Evolutionary conservation across 2,888 invertebrate genomes (phyloP).

Genomic region (Oeneis ivallda): DNA sequence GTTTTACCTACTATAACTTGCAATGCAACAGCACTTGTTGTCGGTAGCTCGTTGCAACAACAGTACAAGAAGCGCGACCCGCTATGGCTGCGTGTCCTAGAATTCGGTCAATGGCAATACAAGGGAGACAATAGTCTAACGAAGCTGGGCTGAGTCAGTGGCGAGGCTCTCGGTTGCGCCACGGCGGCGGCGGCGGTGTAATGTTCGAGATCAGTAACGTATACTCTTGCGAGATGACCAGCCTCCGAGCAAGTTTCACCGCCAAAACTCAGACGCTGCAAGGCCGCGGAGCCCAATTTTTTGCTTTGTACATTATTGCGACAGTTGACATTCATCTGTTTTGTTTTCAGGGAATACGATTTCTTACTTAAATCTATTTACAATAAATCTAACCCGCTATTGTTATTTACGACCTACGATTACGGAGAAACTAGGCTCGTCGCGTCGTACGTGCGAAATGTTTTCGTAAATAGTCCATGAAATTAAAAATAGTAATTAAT

Average conservation of each 20-base stretch:
- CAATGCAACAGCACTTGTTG: neutral
- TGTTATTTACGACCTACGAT: too few relatives aligned
- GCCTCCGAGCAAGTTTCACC: conserved; percentile 35
- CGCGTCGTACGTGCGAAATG: too few relatives aligned
- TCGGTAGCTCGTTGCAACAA: neutral
- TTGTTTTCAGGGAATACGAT: neutral
- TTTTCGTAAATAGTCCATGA: too few relatives aligned
- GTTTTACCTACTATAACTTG: too few relatives aligned
- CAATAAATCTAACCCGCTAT: too few relatives aligned
- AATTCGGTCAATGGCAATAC: conserved; percentile 31
- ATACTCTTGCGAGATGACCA: conserved; percentile 28
- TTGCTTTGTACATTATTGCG: neutral
- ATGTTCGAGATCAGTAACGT: conserved; percentile 16
- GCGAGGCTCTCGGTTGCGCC: conserved; percentile 22
- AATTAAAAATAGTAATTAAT: too few relatives aligned
- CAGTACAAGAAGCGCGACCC: neutral
- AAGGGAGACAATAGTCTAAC: conserved; percentile 30
- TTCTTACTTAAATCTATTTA: too few relatives aligned
- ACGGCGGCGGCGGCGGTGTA: conserved; percentile 18
- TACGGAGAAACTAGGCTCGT: too few relatives aligned
- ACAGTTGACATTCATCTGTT: neutral
- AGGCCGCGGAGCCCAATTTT: conserved; percentile 27
- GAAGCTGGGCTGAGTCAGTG: conserved; percentile 22
- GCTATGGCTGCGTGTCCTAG: neutral
- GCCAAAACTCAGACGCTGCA: conserved; percentile 32